Base-by-base conservation (phyloP, 2,797 vertebrate species). In the Chlorospingus semifuscus region DNA sequence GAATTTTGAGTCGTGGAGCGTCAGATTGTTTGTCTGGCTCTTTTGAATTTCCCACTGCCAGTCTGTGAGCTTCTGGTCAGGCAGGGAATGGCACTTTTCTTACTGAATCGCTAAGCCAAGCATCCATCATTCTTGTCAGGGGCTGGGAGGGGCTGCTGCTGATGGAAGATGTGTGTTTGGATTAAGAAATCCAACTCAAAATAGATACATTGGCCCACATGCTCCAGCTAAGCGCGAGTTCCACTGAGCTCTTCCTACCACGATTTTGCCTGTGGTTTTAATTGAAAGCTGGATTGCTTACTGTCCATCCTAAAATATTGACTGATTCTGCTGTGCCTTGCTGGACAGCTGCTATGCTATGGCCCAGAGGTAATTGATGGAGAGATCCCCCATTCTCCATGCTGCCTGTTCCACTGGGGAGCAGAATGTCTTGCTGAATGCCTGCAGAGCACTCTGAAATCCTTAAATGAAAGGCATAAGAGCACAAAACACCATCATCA, bases 381-480 rank as follows among this genome's bases (percentile, higher is more conserved):
- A 92, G 75, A 15, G 24, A 69, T 61, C 21, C 27, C 42, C 74
- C 46, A 6, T 24, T 80, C n/a, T 47, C 46, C 32, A 23, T 4
- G 27, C 26, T 69, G 66, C 26, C n/a, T 82, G 32, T 47, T 93
- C 93, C 80, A 57, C 55, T 34, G 64, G 80, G 66, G 83, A 88
- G 34, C 46, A 50, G 37, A 72, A 44, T 27, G 17, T 64, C 63
- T 64, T 56, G 49, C 50, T 90, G 86, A 93, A 87, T 57, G 82
- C 61, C 89, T 60, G 59, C 59, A 66, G 91, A 83, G 78, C 32
- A 34, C 61, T 81, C 44, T 0, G 69, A 93, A 74, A 83, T 92
- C 79, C 90, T 95, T 94, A 94, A 95, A 88, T 30, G 50, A 93
- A 88, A 96, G 50, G 69, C 87, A 50, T 39, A 85, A 85, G 49